These are phyloP conservation scores for Tethya wilhelma DNA, from an alignment of 37 sponge, comb jelly and placozoan species.

Conservation along the genomic window DNA sequence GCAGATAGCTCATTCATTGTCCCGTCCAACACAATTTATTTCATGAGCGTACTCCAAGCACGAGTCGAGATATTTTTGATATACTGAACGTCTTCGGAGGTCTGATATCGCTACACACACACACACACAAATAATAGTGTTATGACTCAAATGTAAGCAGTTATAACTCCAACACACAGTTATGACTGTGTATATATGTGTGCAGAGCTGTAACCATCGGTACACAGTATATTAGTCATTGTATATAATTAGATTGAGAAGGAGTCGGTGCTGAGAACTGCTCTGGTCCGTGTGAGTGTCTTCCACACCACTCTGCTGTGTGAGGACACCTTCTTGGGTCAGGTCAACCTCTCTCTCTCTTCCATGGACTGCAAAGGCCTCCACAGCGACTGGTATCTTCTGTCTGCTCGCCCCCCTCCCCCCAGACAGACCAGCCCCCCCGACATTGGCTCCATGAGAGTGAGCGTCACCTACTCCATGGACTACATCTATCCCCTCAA, in stretches of 20 bases:
- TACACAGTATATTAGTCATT: not conserved
- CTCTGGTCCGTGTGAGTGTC: constrained; percentile 21
- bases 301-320: constrained; percentile 48
- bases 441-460: constrained; percentile 53
- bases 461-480: constrained; percentile 18
- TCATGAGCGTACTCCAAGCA: too few species aligned
- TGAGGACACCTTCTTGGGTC: constrained; percentile 62
- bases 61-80: too few species aligned
- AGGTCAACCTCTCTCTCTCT: constrained; percentile 50
- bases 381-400: constrained; percentile 46
- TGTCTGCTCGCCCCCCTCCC: constrained; percentile 18
- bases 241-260: not conserved
- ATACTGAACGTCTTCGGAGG: too few species aligned
- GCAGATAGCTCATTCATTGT: too few species aligned
- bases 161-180: too few species aligned
- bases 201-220: too few species aligned
- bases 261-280: not conserved
- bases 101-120: not conserved
- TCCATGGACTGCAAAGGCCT: not conserved
- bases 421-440: not conserved
- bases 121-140: not conserved
- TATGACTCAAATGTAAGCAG: too few species aligned
- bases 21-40: too few species aligned
- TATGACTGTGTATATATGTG: too few species aligned
- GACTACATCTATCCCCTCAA: constrained; percentile 40